Conservation (phyloP, 2,113 vertebrate genomes). For the Poicephalus gulielmi region DNA sequence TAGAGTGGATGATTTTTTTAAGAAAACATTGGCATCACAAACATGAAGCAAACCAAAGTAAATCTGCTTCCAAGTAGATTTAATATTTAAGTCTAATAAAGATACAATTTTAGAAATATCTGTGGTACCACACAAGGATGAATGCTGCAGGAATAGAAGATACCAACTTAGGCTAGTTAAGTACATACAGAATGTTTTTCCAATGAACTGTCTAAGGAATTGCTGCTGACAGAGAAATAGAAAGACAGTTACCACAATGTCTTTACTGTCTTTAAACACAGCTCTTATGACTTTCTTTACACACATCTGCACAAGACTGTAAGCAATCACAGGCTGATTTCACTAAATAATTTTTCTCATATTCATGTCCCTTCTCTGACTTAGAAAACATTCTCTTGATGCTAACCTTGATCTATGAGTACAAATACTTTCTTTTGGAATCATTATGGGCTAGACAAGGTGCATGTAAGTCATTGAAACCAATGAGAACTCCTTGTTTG, state of each 20-base stretch:
- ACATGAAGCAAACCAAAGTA: background rate
- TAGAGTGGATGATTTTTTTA: background rate
- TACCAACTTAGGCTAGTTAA: background rate
- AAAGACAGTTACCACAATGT: background rate
- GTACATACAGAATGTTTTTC: background rate
- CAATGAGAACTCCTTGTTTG: background rate
- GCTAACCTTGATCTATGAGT: background rate
- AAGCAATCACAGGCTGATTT: background rate
- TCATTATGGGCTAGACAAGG: background rate
- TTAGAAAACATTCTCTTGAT: background rate
- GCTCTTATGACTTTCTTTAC: background rate
- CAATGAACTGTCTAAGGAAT: background rate
- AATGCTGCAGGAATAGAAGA: background rate
- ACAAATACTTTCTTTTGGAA: background rate
- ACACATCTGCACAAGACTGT: background rate
- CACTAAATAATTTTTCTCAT: background rate
- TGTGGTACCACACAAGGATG: background rate
- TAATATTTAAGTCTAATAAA: background rate
- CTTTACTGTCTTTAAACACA: background rate
- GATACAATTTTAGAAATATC: background rate
- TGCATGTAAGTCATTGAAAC: fast-evolving
- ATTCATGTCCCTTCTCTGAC: background rate
- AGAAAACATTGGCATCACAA: background rate
- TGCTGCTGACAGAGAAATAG: background rate
- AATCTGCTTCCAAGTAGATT: background rate